phyloP scores from a whole-genome alignment of 1,140 invertebrate genomes.

The Teleopsis dalmanni region DNA sequence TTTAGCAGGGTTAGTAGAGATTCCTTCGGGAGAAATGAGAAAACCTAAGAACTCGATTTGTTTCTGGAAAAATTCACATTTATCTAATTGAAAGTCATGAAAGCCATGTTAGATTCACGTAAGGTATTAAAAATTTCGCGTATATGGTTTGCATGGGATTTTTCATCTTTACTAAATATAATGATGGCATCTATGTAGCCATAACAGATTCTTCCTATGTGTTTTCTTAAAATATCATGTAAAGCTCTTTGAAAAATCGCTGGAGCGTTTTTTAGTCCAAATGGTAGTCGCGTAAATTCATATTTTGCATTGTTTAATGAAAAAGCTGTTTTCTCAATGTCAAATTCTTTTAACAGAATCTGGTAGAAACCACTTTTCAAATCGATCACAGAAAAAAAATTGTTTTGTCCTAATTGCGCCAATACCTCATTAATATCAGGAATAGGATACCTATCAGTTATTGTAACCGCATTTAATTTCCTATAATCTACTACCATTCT shows the following conservation, averaged over 20 bases:
- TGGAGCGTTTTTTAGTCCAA: slow-evolving; percentile 2
- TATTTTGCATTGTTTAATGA: slow-evolving; percentile 20
- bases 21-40: too few relatives aligned
- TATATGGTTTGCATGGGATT: background rate
- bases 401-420: slow-evolving; percentile 35
- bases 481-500: slow-evolving; percentile 34
- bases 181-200: slow-evolving; percentile 4
- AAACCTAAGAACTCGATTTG: too few relatives aligned
- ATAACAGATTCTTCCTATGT: background rate
- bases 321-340: slow-evolving; percentile 41
- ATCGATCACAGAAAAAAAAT: slow-evolving; percentile 45
- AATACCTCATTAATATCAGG: slow-evolving; percentile 47
- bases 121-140: background rate
- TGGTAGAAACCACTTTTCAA: slow-evolving; percentile 48
- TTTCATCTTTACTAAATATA: background rate
- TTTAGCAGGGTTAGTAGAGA: too few relatives aligned
- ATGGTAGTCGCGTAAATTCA: background rate
- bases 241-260: background rate
- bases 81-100: slow-evolving; percentile 3
- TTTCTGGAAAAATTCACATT: background rate
- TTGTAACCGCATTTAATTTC: slow-evolving; percentile 30
- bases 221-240: background rate
- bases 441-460: slow-evolving; percentile 46
- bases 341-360: slow-evolving; percentile 23
- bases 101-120: background rate